Conservation (phyloP, 2,797 vertebrate species). For the Chaunax sp. region DNA sequence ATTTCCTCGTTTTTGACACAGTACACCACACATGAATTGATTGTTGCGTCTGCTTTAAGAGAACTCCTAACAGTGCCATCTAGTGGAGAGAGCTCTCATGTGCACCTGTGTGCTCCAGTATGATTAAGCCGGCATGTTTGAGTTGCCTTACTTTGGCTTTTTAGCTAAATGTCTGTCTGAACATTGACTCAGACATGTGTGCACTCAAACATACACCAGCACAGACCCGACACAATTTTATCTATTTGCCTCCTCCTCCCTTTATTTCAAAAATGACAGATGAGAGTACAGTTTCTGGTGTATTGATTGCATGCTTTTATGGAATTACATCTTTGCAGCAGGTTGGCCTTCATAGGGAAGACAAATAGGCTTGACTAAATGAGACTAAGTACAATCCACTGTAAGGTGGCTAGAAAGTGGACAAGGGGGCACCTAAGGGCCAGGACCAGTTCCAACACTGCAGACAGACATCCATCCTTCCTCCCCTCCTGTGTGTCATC, state of each 20-base stretch:
- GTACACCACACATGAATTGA: slow-evolving; percentile 71
- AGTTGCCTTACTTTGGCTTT: slow-evolving; percentile 37
- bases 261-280: slow-evolving; percentile 82
- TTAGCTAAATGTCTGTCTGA: slow-evolving; percentile 50
- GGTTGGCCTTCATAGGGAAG: slow-evolving; percentile 79
- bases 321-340: slow-evolving; percentile 86
- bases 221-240: slow-evolving; percentile 41
- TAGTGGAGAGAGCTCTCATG: slow-evolving; percentile 57
- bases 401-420: slow-evolving; percentile 70
- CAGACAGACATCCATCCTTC: slow-evolving; percentile 72
- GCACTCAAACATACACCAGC: slow-evolving; percentile 33
- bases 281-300: slow-evolving; percentile 77
- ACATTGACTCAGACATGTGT: slow-evolving; percentile 33
- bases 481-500: slow-evolving; percentile 53
- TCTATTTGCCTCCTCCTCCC: slow-evolving; percentile 61
- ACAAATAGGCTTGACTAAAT: slow-evolving; percentile 83
- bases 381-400: slow-evolving; percentile 80
- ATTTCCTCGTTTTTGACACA: slow-evolving; percentile 76
- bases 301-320: slow-evolving; percentile 90
- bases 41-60: slow-evolving; percentile 51
- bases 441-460: slow-evolving; percentile 55
- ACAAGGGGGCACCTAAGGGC: slow-evolving; percentile 64
- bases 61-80: slow-evolving; percentile 69
- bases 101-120: slow-evolving; percentile 36
- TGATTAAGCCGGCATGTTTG: slow-evolving; percentile 25